Evolutionary conservation across 2,113 vertebrate genomes (phyloP), one percentile per base, ranked within the genome.

Genomic region (Trinectes maculatus): DNA sequence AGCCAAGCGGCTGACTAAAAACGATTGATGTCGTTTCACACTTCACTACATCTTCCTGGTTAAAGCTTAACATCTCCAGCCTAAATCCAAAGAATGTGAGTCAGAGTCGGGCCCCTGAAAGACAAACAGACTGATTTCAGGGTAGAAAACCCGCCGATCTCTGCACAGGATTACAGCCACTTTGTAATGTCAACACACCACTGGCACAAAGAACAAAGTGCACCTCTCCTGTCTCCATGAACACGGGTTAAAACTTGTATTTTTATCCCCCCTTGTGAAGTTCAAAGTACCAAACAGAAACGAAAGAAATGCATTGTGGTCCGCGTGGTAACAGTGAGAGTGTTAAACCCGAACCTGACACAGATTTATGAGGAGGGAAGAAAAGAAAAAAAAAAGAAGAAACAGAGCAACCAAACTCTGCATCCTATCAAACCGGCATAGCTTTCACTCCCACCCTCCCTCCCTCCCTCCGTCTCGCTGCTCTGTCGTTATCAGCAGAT

Each of bases 91-190:
- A 71, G 77, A 90, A 87, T 87, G 79, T 64, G 54, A 82, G 73
- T 75, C 44, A 68, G 63, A 85, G 81, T 75, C 82, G 76, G 66
- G 19, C 56, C 68, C 64, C 75, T 13, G 79, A 79, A 89, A 85
- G 67, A 87, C 80, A 88, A 89, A 89, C 74, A 86, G 24, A 63
- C 59, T 33, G 81, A 79, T 77, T 83, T 86, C 57, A 65, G 40
- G 66, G 59, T 28, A 67, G 76, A 75, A 40, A 67, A 80, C 67
- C 31, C 4, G 43, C 65, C 66, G 69, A 52, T 79, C 84, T 60
- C 43, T 42, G 60, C 55, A 24, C 47, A 37, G 43, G 42, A 74
- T 54, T 77, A 54, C 52, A 75, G 56, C 18, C 74, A 79, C 66
- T 74, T 78, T 59, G 57, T 55, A 76, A 68, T 60, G 83, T 84